These are phyloP conservation scores for Caretta caretta DNA, from an alignment of 2,113 vertebrate species.

Conservation along the genomic window DNA sequence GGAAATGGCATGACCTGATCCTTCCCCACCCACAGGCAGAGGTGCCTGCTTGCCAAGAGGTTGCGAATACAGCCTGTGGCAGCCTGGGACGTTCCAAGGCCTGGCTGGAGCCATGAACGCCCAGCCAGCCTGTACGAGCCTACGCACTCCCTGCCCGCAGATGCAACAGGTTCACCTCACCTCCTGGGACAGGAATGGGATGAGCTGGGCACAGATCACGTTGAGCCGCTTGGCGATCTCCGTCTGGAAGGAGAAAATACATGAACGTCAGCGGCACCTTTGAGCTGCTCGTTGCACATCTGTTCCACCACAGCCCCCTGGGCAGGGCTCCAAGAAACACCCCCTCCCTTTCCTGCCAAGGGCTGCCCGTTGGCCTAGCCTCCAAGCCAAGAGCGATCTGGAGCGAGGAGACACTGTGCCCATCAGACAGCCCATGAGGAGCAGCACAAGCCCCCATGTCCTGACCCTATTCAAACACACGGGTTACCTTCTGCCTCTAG, in stretches of 20 bases:
- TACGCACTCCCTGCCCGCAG: not conserved
- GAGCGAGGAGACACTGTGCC: not conserved
- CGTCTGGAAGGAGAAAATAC: conserved; percentile 79
- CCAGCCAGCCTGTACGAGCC: not conserved
- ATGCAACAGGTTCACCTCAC: conserved; percentile 64
- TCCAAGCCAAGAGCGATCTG: not conserved
- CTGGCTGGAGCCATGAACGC: not conserved
- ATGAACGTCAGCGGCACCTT: not conserved
- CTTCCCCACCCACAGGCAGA: no score
- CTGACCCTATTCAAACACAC: not conserved
- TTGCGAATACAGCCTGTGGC: not conserved
- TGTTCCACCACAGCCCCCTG: rapidly evolving
- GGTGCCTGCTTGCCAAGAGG: not conserved
- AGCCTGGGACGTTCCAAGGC: conserved; percentile 1
- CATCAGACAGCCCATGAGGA: not conserved
- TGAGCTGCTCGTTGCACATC: rapidly evolving
- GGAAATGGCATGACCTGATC: not conserved
- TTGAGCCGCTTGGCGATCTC: conserved; percentile 95
- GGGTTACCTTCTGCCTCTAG: not conserved
- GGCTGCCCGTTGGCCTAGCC: not conserved
- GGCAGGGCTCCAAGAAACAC: not conserved
- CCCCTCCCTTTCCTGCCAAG: not conserved
- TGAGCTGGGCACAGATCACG: conserved; percentile 94
- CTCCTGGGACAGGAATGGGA: conserved; percentile 96
- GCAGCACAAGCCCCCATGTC: not conserved